phyloP scores from a whole-genome alignment of 2,113 vertebrate genomes.

The Morone chrysops region DNA sequence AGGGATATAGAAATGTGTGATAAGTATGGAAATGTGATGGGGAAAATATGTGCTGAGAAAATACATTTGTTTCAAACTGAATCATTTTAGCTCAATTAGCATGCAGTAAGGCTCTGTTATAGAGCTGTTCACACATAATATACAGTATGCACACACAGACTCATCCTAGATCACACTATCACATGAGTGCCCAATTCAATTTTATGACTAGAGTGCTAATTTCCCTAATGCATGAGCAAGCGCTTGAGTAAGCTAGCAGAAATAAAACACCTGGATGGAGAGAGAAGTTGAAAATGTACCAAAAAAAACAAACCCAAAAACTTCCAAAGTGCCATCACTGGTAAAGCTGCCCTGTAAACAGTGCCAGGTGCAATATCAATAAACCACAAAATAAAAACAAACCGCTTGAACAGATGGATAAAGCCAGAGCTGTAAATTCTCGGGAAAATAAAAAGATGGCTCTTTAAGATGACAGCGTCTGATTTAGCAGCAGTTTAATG shows the following conservation, averaged over 20 bases:
- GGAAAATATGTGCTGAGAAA: constrained; percentile 14
- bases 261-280: constrained; percentile 44
- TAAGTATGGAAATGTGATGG: constrained; percentile 7
- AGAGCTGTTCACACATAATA: not conserved
- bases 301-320: not conserved
- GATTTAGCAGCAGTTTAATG: constrained; percentile 65
- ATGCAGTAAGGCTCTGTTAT: not conserved
- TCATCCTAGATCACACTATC: constrained; percentile 36
- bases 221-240: constrained; percentile 45
- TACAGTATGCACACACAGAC: not conserved
- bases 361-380: constrained; percentile 51
- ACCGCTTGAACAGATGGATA: constrained; percentile 23
- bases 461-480: constrained; percentile 26
- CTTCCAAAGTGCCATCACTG: not conserved
- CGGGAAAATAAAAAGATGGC: constrained; percentile 45
- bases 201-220: constrained; percentile 49
- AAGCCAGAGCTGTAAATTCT: constrained; percentile 37
- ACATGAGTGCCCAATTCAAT: constrained; percentile 35
- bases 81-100: constrained; percentile 36
- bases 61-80: constrained; percentile 18
- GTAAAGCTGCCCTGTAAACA: constrained; percentile 39
- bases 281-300: constrained; percentile 12
- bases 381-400: constrained; percentile 59
- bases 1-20: not conserved
- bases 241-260: constrained; percentile 23